Percentiles rank a stretch among this genome's conserved stretches.
Conservation (phyloP, 2,113 vertebrate genomes). For the Actenoides lindsayi region DNA sequence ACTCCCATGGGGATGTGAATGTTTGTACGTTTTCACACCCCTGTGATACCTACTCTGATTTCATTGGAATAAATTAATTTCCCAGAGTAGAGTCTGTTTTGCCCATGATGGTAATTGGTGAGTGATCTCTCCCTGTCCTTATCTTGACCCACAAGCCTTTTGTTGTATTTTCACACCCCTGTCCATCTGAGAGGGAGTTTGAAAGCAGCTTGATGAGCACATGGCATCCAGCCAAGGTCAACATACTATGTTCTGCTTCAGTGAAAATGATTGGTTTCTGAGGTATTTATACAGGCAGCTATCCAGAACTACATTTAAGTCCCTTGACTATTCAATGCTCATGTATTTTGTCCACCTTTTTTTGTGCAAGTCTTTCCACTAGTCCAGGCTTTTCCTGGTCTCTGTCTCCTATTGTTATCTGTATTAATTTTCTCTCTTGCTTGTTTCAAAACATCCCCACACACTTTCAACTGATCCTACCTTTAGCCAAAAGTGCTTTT, state of each 20-base stretch:
- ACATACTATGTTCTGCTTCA: background rate
- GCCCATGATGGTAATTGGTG: background rate
- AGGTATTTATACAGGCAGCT: background rate
- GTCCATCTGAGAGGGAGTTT: background rate
- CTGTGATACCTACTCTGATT: background rate
- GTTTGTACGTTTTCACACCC: too few species aligned
- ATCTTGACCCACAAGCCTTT: accelerated
- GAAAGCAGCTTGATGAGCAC: accelerated
- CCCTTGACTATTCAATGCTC: background rate
- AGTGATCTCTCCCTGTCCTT: background rate
- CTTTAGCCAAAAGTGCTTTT: background rate
- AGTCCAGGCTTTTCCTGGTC: background rate
- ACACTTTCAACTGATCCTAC: background rate
- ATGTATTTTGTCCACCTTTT: background rate
- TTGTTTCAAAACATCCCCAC: background rate
- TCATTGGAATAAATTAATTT: background rate
- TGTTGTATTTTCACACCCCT: accelerated
- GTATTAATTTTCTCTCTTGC: background rate
- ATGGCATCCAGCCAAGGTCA: background rate
- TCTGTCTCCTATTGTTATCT: background rate
- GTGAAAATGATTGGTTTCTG: background rate
- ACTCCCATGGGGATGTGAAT: too few species aligned
- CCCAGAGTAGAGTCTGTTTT: background rate
- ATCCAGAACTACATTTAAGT: background rate
- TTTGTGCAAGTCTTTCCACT: background rate